A percentile compares a stretch with the other conserved stretches of the same genome.
Conservation (phyloP, 2,113 vertebrate species). For the Syngnathus typhle region DNA sequence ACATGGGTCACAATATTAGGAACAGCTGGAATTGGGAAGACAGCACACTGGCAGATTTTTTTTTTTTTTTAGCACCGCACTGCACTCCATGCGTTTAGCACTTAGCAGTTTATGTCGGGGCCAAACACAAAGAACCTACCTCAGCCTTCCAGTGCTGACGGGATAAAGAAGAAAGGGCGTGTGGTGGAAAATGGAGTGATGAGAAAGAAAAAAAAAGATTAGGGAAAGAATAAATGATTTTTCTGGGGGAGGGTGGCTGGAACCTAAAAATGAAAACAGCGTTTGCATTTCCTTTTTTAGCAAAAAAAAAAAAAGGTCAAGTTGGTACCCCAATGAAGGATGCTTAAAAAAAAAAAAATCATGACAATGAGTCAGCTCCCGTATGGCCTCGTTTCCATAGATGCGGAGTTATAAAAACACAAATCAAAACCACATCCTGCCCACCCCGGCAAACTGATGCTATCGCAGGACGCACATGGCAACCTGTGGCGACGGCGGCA, state of each 20-base stretch:
- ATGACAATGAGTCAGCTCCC: conserved; percentile 5
- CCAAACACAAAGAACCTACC: conserved; percentile 66
- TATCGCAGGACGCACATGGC: conserved; percentile 15
- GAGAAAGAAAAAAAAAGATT: conserved; percentile 20
- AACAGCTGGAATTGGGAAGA: not conserved
- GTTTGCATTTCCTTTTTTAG: too few relatives aligned
- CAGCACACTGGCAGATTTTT: not conserved
- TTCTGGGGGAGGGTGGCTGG: not conserved
- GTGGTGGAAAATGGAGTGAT: conserved; percentile 46
- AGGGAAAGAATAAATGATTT: not conserved
- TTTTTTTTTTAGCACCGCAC: not conserved
- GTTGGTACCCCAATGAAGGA: not conserved
- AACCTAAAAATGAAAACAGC: not conserved
- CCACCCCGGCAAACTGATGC: not conserved
- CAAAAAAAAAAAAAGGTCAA: too few relatives aligned
- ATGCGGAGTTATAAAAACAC: not conserved
- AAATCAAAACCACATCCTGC: not conserved
- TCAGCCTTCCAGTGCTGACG: conserved; percentile 86
- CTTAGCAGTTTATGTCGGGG: not conserved
- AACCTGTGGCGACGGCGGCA: too few relatives aligned
- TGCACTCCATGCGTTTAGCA: conserved; percentile 38
- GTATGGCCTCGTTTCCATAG: not conserved
- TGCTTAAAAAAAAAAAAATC: conserved; percentile 14
- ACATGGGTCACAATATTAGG: not conserved
- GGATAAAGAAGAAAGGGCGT: conserved; percentile 43